phyloP scores from a whole-genome alignment of 1,140 invertebrate genomes.

The Leguminivora glycinivorella region DNA sequence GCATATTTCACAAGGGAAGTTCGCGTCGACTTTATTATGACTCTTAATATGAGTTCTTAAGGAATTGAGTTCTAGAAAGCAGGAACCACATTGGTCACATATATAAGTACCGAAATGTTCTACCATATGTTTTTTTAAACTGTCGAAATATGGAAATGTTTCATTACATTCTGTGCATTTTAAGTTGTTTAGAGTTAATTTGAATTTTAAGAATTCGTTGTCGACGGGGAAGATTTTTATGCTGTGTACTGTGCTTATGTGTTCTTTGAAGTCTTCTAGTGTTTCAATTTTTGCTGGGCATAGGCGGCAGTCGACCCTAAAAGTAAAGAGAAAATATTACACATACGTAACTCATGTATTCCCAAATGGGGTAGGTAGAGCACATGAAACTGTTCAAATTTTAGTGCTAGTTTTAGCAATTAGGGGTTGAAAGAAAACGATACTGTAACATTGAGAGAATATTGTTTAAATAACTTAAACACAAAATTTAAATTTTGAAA shows the following conservation, averaged over 20 bases:
- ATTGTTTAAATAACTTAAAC: no score
- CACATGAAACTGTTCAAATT: no score
- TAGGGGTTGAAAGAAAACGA: no score
- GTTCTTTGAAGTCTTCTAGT: conserved; percentile 52
- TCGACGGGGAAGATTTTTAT: conserved; percentile 40
- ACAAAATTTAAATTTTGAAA: no score
- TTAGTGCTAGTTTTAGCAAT: no score
- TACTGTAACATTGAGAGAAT: no score
- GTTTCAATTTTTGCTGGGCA: conserved; percentile 62
- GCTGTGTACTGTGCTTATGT: conserved; percentile 51
- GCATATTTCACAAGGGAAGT: conserved; percentile 64
- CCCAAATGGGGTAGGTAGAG: no score
- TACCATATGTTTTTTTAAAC: conserved; percentile 66
- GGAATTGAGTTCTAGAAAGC: conserved; percentile 59
- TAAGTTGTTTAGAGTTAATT: conserved; percentile 42
- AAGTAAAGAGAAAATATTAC: background rate
- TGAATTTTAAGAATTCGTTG: conserved; percentile 52
- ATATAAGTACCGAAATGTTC: conserved; percentile 67
- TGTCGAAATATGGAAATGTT: conserved; percentile 60
- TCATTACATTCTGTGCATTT: conserved; percentile 49
- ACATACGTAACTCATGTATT: no score
- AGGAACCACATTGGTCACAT: conserved; percentile 66
- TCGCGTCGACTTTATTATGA: conserved; percentile 59
- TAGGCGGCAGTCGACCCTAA: conserved; percentile 62
- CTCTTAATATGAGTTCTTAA: conserved; percentile 60